Evolutionary conservation across 2,888 invertebrate genomes (phyloP).

Genomic region (Ametastegia equiseti): DNA sequence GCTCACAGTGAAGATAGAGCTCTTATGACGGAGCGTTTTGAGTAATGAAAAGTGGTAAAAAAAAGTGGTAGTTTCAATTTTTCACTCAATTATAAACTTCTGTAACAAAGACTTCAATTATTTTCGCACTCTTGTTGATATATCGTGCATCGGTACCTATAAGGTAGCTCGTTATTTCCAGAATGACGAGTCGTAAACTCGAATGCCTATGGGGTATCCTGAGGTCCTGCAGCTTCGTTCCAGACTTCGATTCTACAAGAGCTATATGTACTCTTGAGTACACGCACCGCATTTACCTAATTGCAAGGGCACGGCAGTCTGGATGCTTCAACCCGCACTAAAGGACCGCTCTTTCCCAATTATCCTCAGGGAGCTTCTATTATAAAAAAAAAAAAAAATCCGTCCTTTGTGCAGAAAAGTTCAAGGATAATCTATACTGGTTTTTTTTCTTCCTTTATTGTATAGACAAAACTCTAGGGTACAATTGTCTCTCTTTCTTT

Average conservation of each 20-base stretch:
- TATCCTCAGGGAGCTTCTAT: not conserved
- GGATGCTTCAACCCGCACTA: not conserved
- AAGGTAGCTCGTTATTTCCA: constrained; percentile 29
- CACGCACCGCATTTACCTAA: constrained; percentile 25
- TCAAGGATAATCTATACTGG: no score
- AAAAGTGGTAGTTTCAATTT: not conserved
- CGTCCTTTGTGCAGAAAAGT: no score
- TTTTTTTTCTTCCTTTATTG: no score
- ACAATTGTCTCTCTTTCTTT: no score
- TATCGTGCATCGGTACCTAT: not conserved
- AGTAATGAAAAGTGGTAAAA: not conserved
- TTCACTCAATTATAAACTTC: not conserved
- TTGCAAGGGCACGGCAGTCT: constrained; percentile 21
- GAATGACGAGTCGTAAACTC: constrained; percentile 24
- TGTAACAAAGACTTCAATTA: not conserved
- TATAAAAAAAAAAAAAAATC: no score
- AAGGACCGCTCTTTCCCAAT: constrained; percentile 28
- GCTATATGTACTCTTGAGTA: not conserved
- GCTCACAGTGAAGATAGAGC: not conserved
- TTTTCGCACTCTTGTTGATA: not conserved
- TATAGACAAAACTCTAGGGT: no score
- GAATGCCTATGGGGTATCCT: constrained; percentile 3
- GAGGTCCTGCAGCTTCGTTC: not conserved
- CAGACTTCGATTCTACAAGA: not conserved
- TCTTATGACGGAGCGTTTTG: not conserved